These are phyloP conservation scores for Molanna angustata DNA, from an alignment of 2,888 invertebrate genomes.

Conservation along the genomic window DNA sequence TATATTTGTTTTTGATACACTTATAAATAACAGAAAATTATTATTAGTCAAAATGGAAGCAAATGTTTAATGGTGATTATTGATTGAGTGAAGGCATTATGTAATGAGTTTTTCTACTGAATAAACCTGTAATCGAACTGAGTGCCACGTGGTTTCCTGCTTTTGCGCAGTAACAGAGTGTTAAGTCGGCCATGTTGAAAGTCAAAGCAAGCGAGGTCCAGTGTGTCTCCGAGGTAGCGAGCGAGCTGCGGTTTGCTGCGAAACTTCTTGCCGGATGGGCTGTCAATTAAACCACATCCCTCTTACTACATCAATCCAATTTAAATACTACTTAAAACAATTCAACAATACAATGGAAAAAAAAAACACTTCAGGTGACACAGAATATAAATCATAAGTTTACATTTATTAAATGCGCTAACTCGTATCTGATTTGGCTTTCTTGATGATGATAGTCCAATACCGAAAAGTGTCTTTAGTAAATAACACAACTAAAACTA, in stretches of 20 bases:
- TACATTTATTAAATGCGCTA: too few species aligned
- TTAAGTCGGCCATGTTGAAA: slow-evolving; percentile 77
- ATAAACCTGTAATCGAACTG: slow-evolving; percentile 68
- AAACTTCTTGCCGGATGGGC: slow-evolving; percentile 80
- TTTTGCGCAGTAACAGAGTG: slow-evolving; percentile 66
- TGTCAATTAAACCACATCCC: slow-evolving; percentile 41
- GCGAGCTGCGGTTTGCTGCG: slow-evolving; percentile 80
- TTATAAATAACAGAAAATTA: too few species aligned
- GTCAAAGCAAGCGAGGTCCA: slow-evolving; percentile 80
- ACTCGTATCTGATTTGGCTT: too few species aligned
- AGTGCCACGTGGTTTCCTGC: slow-evolving; percentile 64
- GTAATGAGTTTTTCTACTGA: slow-evolving; percentile 13
- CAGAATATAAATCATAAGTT: too few species aligned
- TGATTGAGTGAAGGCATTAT: slow-evolving; percentile 19
- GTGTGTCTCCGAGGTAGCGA: slow-evolving; percentile 71
- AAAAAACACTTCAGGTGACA: too few species aligned
- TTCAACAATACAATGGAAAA: too few species aligned
- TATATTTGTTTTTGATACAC: too few species aligned
- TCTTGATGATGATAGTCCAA: too few species aligned
- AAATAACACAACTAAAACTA: too few species aligned
- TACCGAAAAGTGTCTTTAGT: too few species aligned
- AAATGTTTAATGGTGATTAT: slow-evolving; percentile 10
- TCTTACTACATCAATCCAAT: slow-evolving; percentile 23
- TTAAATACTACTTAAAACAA: too few species aligned
- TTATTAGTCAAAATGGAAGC: slow-evolving; percentile 3